phyloP scores from a whole-genome alignment of 2,888 invertebrate species.

The Caenorhabditis zanzibari region DNA sequence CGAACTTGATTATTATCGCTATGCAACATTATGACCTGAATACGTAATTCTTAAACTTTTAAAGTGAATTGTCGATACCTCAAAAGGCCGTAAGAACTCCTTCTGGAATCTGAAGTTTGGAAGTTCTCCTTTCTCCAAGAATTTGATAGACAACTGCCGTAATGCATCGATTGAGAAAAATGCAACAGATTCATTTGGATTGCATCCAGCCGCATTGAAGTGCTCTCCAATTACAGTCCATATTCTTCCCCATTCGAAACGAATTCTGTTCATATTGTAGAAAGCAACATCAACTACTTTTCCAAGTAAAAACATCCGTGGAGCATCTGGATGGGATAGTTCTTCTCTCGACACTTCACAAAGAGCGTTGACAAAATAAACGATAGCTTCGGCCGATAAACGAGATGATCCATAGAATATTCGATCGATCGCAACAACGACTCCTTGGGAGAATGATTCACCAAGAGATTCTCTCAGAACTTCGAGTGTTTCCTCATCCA shows the following conservation, averaged over 20 bases:
- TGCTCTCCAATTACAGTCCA: constrained; percentile 97
- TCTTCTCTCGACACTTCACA: constrained; percentile 97
- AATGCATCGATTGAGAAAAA: constrained; percentile 98
- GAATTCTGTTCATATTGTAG: constrained; percentile 99
- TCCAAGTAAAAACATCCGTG: constrained; percentile 97
- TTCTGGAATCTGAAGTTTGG: constrained; percentile 99
- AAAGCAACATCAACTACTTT: constrained; percentile 98
- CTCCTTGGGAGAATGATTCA: constrained; percentile 98
- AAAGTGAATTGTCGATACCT: constrained; percentile 84
- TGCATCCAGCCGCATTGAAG: constrained; percentile 93
- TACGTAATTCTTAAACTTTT: background rate
- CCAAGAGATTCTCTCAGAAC: constrained; percentile 97
- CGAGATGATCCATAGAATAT: constrained; percentile 89
- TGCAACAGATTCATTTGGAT: constrained; percentile 95
- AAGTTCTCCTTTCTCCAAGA: constrained; percentile 99
- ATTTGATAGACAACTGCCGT: constrained; percentile 96
- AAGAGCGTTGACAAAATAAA: constrained; percentile 95
- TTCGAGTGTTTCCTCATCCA: constrained; percentile 85
- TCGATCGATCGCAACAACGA: constrained; percentile 96
- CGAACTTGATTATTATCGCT: constrained; percentile 91
- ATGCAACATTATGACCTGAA: constrained; percentile 84
- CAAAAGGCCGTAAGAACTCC: constrained; percentile 98
- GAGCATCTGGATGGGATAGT: constrained; percentile 89
- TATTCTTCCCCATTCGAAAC: constrained; percentile 98
- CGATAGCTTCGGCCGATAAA: constrained; percentile 96